Conservation (phyloP, 1,140 invertebrate species). For the Littorina saxatilis region DNA sequence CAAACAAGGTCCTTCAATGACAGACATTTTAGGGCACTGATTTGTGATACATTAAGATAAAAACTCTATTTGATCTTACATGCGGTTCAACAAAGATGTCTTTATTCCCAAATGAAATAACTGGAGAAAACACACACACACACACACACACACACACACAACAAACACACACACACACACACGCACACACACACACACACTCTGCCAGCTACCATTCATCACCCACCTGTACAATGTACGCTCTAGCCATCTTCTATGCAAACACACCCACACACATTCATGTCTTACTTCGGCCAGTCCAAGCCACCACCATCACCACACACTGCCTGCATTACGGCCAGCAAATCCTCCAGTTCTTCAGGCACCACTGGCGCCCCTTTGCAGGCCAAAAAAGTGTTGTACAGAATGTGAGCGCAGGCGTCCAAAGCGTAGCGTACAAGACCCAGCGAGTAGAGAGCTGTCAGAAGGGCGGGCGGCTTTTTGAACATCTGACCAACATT, state of each 20-base stretch:
- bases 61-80: too few relatives aligned
- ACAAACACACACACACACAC: not conserved
- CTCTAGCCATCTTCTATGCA: not conserved
- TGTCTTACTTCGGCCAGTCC: conserved; percentile 20
- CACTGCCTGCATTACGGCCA: not conserved
- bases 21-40: too few relatives aligned
- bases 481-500: not conserved
- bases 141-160: not conserved
- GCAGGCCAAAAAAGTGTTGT: not conserved
- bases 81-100: too few relatives aligned
- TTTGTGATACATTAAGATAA: too few relatives aligned
- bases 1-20: too few relatives aligned
- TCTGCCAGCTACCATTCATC: too few relatives aligned
- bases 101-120: too few relatives aligned
- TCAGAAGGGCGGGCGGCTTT: not conserved
- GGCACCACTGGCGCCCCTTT: not conserved
- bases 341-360: not conserved
- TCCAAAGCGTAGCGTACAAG: conserved; percentile 14
- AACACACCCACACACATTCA: not conserved
- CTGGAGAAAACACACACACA: not conserved
- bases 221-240: too few relatives aligned
- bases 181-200: not conserved
- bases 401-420: conserved; percentile 2
- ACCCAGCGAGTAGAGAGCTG: not conserved
- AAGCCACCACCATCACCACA: not conserved